phyloP scores from a whole-genome alignment of 2,113 vertebrate species.

The Microcebus ravelobensis region DNA sequence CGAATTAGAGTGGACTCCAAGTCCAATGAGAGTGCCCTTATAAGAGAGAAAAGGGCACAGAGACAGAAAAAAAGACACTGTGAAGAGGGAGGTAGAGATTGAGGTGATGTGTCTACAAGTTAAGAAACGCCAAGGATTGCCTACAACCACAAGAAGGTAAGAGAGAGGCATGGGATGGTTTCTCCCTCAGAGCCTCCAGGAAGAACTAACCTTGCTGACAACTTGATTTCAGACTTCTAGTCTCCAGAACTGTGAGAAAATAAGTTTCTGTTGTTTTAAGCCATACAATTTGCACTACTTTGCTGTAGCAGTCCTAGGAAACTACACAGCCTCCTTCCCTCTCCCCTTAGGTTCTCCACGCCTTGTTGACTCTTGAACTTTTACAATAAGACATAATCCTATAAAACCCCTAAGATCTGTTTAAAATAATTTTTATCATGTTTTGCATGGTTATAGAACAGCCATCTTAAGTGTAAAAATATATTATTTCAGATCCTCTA shows the following conservation, averaged over 20 bases:
- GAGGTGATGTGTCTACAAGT: not conserved
- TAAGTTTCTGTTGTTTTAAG: not conserved
- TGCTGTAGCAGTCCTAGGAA: not conserved
- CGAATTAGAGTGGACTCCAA: not conserved
- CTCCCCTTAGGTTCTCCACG: not conserved
- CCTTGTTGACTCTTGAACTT: not conserved
- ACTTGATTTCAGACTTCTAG: not conserved
- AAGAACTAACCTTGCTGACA: not conserved
- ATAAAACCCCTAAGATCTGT: not conserved
- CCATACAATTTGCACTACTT: not conserved
- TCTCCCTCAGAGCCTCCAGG: no score
- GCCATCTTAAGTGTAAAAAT: not conserved
- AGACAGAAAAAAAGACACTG: not conserved
- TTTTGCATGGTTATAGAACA: not conserved
- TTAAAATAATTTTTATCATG: not conserved
- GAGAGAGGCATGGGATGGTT: rapidly evolving
- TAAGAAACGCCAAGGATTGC: not conserved
- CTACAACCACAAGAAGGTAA: not conserved
- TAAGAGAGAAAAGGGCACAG: not conserved
- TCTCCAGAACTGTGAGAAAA: not conserved
- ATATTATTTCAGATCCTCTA: not conserved
- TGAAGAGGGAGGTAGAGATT: not conserved
- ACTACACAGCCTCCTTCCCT: not conserved
- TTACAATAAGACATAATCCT: not conserved
- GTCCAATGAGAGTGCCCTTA: not conserved